Base-by-base conservation (phyloP, 2,888 invertebrate genomes). In the Pseudococcus longispinus region DNA sequence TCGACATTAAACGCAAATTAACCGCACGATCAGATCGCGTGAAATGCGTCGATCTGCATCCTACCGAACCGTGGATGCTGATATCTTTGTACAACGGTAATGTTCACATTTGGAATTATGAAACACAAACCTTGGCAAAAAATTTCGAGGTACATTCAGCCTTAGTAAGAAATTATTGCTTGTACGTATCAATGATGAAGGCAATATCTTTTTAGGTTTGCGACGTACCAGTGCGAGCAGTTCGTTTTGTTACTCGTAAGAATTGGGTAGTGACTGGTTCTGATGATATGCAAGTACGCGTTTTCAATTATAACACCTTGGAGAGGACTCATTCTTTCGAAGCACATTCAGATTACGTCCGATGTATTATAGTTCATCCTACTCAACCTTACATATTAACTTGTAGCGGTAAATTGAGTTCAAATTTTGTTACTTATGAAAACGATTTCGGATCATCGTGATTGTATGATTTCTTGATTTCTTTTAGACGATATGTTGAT, bases 231-330 rank as follows among this genome's bases (percentile, higher is more conserved):
- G 99, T 99, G 5, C 93, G 99, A 89, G 95, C 98, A 0, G 98
- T 98, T 0, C 96, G 96, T 90, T 99, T 99, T 92, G 96, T 99
- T 13, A 95, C 98, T 1, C 93, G 99, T 55, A 99, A 99, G 91
- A 99, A 98, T 91, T 99, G 99, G 99, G 95, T 99, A 83, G 94
- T 99, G 83, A 97, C 98, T 1, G 99, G 99, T 23, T 99, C 99
- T 0, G 98, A 97, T 92, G 97, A 97, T 91, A 97, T 97, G 95
- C 96, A 96, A 91, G 95, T 99, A 37, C 93, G 99, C 88, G 95
- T 99, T 44, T 99, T 97, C 91, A 99, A 99, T 92, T 99, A 99
- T 91, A 99, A 99, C 91, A 99, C 99, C 0, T 91, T 99, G 89
- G 99, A 99, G 91, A 93, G 98, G 89, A 96, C 98, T 5, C 98